These are phyloP conservation scores for Laterallus jamaicensis DNA, from an alignment of 2,113 vertebrate genomes.

Conservation along the genomic window DNA sequence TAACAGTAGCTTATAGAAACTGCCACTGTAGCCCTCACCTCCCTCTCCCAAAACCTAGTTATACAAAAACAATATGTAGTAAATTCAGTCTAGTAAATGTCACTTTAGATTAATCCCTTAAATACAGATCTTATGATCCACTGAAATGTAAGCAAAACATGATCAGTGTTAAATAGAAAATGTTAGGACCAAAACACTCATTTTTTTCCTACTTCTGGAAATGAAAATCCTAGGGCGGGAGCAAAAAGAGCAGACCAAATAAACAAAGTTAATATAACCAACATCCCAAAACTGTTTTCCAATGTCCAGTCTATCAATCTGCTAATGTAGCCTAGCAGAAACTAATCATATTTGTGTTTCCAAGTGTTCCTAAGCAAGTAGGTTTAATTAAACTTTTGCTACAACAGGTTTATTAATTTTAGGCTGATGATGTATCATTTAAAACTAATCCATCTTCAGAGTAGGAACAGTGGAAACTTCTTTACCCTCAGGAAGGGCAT, in stretches of 20 bases:
- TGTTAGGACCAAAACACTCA: not conserved
- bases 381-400: not conserved
- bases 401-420: constrained; percentile 23
- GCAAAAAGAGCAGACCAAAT: not conserved
- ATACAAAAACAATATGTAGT: too few relatives aligned
- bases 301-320: not conserved
- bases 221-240: not conserved
- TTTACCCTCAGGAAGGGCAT: constrained; percentile 9
- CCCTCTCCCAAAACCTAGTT: too few relatives aligned
- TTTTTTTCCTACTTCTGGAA: not conserved
- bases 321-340: not conserved
- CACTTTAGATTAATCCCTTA: not conserved
- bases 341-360: not conserved
- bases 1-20: too few relatives aligned
- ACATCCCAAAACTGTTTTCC: not conserved
- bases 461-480: not conserved
- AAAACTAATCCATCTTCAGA: constrained; percentile 44
- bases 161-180: not conserved
- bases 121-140: not conserved
- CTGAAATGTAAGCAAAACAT: not conserved
- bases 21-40: too few relatives aligned
- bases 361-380: not conserved
- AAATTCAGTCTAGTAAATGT: not conserved
- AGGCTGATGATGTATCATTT: constrained; percentile 27
- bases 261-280: not conserved